A percentile compares a stretch with the other conserved stretches of the same genome.
Conservation (phyloP, 2,888 invertebrate species). For the Hirudinaria manillensis region DNA sequence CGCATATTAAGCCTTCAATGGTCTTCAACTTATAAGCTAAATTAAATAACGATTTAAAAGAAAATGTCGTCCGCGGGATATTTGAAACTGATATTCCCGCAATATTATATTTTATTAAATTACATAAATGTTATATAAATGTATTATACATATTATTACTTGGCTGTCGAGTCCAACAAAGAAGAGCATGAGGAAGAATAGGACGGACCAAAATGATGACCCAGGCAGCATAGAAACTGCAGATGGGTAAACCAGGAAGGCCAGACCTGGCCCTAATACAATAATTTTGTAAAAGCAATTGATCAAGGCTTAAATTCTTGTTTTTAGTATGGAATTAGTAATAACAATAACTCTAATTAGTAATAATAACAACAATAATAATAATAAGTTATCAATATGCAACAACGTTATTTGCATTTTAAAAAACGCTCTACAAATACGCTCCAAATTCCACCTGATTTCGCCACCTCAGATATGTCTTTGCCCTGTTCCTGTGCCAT, state of each 20-base stretch:
- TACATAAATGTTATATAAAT: no score
- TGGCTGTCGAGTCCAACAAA: conserved; percentile 54
- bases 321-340: no score
- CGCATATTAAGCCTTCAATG: background rate
- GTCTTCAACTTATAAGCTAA: conserved; percentile 30
- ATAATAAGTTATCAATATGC: no score
- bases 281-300: background rate
- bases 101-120: no score
- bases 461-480: conserved; percentile 85
- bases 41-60: no score
- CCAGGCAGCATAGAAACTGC: conserved; percentile 52
- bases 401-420: no score
- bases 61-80: no score
- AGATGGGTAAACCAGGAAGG: conserved; percentile 53
- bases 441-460: conserved; percentile 67
- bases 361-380: no score
- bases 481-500: conserved; percentile 67
- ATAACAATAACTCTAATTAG: no score
- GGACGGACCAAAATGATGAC: conserved; percentile 52
- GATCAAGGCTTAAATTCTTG: no score
- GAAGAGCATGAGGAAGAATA: conserved; percentile 54
- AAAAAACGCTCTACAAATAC: no score
- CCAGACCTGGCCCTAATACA: conserved; percentile 51
- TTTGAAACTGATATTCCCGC: no score
- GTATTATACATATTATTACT: conserved; percentile 36